Evolutionary conservation across 1,140 invertebrate species (phyloP), one percentile per base, ranked within the genome.

Genomic region (Hylyphantes graminicola): DNA sequence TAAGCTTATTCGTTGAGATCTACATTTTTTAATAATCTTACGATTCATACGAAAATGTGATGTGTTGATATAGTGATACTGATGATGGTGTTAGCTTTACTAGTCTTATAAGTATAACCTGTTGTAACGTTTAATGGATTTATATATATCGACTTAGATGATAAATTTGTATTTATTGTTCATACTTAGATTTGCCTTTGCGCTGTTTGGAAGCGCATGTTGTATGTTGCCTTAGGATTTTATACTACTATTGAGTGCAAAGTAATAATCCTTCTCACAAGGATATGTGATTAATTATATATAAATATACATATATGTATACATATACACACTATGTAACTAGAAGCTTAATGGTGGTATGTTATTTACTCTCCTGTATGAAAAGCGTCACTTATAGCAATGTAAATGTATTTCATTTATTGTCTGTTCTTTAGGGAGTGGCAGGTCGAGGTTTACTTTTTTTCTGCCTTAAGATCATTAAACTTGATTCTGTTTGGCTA

Each of bases 151-250:
- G 77, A 70, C 64, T 64, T 80, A 85, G 82, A 54, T 11, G 82
- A 67, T 77, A 85, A 65, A 77, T 85, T 85, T 85, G 73, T 85
- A 85, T 85, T 85, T 85, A 85, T 70, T 85, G 82, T 85, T 64
- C 68, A 83, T 83, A 83, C 68, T 63, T 64, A 70, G 77, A 59
- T 67, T 83, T 76, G 61, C 64, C 82, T 70, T 51, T 77, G 68
- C 70, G 74, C 63, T 35, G 35, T 35, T 77, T 68, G 57, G 63
- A 63, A 21, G 15, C 55, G 35, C 70, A 72, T 65, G 55, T 75
- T 84, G 57, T 48, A 76, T 76, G 64, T 85, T 77, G 82, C 82
- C 82, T 85, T 85, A 74, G 82, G 65, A 59, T 85, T 85, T 85
- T 85, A 85, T 85, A 85, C 82, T 61, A 55, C 35, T 35, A 35